Evolutionary conservation across 1,140 invertebrate species (phyloP).

Genomic region (Eriocheir sinensis): DNA sequence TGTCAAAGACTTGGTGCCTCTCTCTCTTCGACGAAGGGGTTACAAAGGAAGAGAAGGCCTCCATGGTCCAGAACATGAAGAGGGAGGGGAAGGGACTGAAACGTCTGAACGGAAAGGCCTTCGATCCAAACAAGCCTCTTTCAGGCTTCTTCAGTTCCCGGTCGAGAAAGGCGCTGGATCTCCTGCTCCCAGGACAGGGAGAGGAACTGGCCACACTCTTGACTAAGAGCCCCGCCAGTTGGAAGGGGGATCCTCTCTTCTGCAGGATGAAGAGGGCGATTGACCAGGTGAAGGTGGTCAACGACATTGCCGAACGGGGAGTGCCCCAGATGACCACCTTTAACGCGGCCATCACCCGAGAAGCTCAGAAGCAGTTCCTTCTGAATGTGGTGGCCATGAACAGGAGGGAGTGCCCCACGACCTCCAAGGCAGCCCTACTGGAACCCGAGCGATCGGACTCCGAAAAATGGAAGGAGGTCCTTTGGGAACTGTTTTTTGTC

Average conservation of each 20-base stretch:
- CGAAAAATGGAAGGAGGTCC: no score
- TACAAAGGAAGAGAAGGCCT: slow-evolving; percentile 10
- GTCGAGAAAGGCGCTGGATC: neutral
- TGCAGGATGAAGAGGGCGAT: neutral
- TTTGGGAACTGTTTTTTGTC: no score
- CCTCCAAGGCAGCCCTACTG: neutral
- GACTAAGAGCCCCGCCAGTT: neutral
- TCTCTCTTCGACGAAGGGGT: neutral
- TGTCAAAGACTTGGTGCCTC: neutral
- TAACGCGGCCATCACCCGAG: neutral
- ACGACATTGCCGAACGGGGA: neutral
- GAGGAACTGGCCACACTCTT: neutral
- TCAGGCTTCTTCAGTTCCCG: neutral
- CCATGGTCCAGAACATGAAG: neutral
- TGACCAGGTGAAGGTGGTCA: neutral
- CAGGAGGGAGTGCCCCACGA: neutral
- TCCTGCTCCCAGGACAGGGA: neutral
- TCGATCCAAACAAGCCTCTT: neutral
- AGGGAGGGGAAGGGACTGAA: neutral
- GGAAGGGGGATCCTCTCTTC: neutral
- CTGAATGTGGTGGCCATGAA: neutral
- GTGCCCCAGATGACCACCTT: neutral
- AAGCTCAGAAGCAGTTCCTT: neutral
- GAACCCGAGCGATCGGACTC: no score
- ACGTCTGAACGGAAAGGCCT: neutral